A percentile compares a stretch with the other conserved stretches of the same genome.
These are phyloP conservation scores for Chamaea fasciata DNA, from an alignment of 2,113 vertebrate species.

Conservation along the genomic window DNA sequence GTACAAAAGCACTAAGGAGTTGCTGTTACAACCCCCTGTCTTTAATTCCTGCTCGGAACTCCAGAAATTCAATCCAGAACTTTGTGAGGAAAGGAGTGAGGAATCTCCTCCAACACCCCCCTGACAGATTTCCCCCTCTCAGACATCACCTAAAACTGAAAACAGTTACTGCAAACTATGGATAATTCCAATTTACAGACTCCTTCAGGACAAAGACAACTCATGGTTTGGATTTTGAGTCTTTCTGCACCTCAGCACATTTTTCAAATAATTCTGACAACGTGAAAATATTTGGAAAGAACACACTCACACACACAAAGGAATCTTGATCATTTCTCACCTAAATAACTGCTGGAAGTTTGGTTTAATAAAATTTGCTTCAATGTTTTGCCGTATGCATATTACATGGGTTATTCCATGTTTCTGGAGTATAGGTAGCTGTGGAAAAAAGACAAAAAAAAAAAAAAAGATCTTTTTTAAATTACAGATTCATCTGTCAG, in stretches of 20 bases:
- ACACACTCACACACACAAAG: not conserved
- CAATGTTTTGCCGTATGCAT: slow-evolving; percentile 97
- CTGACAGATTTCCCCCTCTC: not conserved
- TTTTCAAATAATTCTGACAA: not conserved
- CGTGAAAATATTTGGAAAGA: not conserved
- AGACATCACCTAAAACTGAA: not conserved
- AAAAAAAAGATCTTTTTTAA: not conserved
- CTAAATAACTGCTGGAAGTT: slow-evolving; percentile 97
- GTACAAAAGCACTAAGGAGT: not conserved
- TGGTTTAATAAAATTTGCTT: slow-evolving; percentile 99
- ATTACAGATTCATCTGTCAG: not conserved
- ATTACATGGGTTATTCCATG: slow-evolving; percentile 95
- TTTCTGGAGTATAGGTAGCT: slow-evolving; percentile 93
- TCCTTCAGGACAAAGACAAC: not conserved
- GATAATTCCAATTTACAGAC: not conserved
- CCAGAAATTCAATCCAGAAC: not conserved
- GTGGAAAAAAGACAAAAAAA: slow-evolving; percentile 26
- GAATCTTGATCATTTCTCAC: slow-evolving; percentile 68
- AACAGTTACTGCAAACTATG: accelerated
- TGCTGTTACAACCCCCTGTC: not conserved
- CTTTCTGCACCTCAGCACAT: not conserved
- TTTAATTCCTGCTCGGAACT: not conserved
- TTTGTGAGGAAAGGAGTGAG: accelerated
- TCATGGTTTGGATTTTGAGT: not conserved
- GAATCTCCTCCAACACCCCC: not conserved